Conservation (phyloP, 1,140 invertebrate species). For the Heliothis virescens region DNA sequence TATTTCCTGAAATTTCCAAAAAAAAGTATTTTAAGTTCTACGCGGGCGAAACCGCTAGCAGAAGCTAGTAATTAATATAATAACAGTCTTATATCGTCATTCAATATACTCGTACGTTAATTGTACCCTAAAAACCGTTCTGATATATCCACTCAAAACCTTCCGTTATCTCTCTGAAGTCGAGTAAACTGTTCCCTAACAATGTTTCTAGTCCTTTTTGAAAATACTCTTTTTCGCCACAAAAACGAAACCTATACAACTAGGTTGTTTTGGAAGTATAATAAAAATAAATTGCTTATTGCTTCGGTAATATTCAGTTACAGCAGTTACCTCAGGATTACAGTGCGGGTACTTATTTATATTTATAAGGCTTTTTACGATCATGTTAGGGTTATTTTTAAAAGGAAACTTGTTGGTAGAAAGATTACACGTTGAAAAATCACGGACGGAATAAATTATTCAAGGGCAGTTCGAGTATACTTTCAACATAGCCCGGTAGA, state of each 20-base stretch:
- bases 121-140: too few species aligned
- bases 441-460: not conserved
- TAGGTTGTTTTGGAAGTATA: not conserved
- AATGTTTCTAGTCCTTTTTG: not conserved
- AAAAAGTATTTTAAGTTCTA: too few species aligned
- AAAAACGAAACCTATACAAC: conserved; percentile 6
- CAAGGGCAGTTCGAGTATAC: too few species aligned
- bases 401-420: not conserved
- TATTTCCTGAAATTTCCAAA: too few species aligned
- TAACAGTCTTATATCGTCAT: too few species aligned
- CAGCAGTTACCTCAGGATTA: conserved; percentile 12
- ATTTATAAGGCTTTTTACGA: conserved; percentile 1
- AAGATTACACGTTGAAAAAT: not conserved
- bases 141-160: too few species aligned
- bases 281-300: conserved; percentile 44
- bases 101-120: too few species aligned
- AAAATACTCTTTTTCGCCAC: conserved; percentile 7
- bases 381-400: conserved; percentile 17
- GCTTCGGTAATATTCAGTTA: conserved; percentile 34
- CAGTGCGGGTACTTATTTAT: conserved; percentile 6
- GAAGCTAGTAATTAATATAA: too few species aligned
- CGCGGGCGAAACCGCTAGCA: too few species aligned
- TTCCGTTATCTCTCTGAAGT: too few species aligned
- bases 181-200: not conserved
- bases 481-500: too few species aligned